Evolutionary conservation across 2,888 invertebrate species (phyloP).

Genomic region (Tetheella fluctuosa): DNA sequence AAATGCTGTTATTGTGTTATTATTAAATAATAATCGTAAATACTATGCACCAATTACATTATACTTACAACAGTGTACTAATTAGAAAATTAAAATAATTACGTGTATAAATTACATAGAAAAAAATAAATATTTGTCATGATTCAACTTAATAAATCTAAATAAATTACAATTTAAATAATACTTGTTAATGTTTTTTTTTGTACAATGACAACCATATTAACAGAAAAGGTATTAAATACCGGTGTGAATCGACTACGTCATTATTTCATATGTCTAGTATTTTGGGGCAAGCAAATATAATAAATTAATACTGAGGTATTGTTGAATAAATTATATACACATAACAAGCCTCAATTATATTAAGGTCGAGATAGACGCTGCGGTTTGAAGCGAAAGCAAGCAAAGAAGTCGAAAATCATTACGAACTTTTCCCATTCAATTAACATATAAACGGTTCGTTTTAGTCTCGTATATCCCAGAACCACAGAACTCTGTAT

Average conservation of each 20-base stretch:
- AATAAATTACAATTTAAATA: slow-evolving; percentile 67
- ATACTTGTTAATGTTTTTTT: slow-evolving; percentile 67
- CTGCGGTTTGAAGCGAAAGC: slow-evolving; percentile 20
- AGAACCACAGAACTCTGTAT: too few species aligned
- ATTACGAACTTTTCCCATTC: neutral
- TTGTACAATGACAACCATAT: slow-evolving; percentile 75
- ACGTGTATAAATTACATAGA: slow-evolving; percentile 41
- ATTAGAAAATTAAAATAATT: slow-evolving; percentile 18
- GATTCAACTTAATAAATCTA: slow-evolving; percentile 71
- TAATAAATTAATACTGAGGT: slow-evolving; percentile 53
- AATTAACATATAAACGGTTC: too few species aligned
- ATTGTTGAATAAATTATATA: slow-evolving; percentile 28
- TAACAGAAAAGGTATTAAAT: slow-evolving; percentile 56
- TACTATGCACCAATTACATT: slow-evolving; percentile 61
- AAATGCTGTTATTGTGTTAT: slow-evolving; percentile 21
- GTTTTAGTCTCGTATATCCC: too few species aligned
- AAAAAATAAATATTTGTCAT: slow-evolving; percentile 80
- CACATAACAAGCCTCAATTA: slow-evolving; percentile 38
- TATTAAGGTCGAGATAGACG: slow-evolving; percentile 34
- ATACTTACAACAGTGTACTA: slow-evolving; percentile 23
- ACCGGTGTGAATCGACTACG: slow-evolving; percentile 48
- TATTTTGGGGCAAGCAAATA: slow-evolving; percentile 13
- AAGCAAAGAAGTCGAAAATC: slow-evolving; percentile 21
- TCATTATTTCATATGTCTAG: slow-evolving; percentile 4
- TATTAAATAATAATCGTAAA: slow-evolving; percentile 26